Percentiles rank a stretch among this genome's conserved stretches.
phyloP scores from a whole-genome alignment of 1,140 invertebrate genomes.

The Plodia interpunctella region DNA sequence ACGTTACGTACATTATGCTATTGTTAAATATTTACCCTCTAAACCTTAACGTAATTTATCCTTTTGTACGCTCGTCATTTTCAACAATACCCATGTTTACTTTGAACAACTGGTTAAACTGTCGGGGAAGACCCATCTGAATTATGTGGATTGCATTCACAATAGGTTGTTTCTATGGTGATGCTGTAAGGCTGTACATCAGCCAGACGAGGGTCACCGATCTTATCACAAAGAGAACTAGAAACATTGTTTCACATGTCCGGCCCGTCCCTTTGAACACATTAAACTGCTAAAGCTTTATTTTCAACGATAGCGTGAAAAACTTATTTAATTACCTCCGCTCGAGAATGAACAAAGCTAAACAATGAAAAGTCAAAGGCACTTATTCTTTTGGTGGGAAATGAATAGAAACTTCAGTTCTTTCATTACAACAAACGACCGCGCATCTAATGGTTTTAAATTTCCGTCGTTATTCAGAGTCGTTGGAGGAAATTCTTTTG shows the following conservation, averaged over 20 bases:
- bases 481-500: neutral
- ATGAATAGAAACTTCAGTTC: slow-evolving; percentile 5
- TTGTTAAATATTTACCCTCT: too few species aligned
- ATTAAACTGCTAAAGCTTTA: neutral
- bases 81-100: neutral
- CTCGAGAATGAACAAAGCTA: neutral
- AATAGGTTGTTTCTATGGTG: neutral
- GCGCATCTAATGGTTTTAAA: slow-evolving; percentile 1
- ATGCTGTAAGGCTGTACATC: neutral
- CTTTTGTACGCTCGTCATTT: neutral
- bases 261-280: neutral
- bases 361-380: neutral
- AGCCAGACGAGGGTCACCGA: neutral
- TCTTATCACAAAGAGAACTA: slow-evolving; percentile 4
- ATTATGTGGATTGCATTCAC: slow-evolving; percentile 7
- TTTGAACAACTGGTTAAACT: slow-evolving; percentile 6
- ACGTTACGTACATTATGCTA: too few species aligned
- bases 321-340: neutral
- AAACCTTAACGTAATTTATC: too few species aligned
- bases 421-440: slow-evolving; percentile 7
- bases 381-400: slow-evolving; percentile 6
- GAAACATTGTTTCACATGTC: neutral
- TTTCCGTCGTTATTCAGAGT: slow-evolving; percentile 8
- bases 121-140: neutral
- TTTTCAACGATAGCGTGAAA: neutral